Base-by-base conservation (phyloP, 2,797 vertebrate genomes). In the Lagodon rhomboides region DNA sequence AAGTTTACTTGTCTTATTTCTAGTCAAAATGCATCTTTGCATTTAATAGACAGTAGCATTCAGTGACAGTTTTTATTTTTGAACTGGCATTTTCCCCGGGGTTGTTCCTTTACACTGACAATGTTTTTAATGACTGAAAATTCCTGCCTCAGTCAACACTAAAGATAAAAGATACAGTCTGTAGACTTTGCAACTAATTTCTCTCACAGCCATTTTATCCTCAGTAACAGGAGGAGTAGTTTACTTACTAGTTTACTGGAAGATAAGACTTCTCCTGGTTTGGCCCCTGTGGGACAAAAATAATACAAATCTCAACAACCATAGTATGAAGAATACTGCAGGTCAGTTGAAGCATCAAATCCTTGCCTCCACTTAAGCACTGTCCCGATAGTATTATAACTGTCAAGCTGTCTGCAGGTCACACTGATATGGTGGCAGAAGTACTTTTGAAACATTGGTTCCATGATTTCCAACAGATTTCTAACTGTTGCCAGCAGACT, bases 181-280 rank as follows among this genome's bases (percentile, higher is more conserved):
- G 30, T 25, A 55, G 15, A 43, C 51, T 43, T 9, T 61, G 15
- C 38, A n/a, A 53, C n/a, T 11, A 34, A 4, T 66, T 50, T 69
- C 22, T 59, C 9, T 55, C 41, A 17, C 3, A 60, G 20, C 2
- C 5, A 34, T 59, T 56, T 49, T n/a, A 51, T 62, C 6, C 5
- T 49, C 15, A 4, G 44, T 34, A 30, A 7, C 65, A 3, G 17
- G 20, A 71, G 38, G 22, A 70, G 27, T 22, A 4, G 46, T 73
- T 82, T 66, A 93, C 97, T 95, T 90, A 98, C 98, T 96, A 96
- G 96, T 94, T 96, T 97, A 94, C 91, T 93, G 95, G 83, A 81
- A 82, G 96, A 82, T 56, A 96, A 82, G 62, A 95, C 95, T 81
- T 97, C 98, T 68, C 95, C 92, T 81, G 94, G 87, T 92, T 94